These are phyloP conservation scores for Syngnathoides biaculeatus DNA, from an alignment of 2,113 vertebrate genomes.

Conservation along the genomic window DNA sequence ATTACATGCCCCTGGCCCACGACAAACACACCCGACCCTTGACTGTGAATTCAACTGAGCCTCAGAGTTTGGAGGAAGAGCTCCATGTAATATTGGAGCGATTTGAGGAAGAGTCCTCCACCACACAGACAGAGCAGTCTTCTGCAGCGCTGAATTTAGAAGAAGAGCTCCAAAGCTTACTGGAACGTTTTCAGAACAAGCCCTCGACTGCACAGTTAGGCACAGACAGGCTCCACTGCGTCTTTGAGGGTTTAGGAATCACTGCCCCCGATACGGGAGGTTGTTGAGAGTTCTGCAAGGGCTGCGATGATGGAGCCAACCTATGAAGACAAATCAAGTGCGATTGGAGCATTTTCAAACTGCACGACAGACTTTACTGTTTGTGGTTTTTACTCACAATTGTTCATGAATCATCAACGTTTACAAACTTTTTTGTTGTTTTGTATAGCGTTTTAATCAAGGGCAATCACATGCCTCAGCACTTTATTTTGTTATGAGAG, in stretches of 20 bases:
- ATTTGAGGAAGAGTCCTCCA: constrained; percentile 3
- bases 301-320: not conserved
- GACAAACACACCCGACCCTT: not conserved
- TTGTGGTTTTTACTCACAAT: not conserved
- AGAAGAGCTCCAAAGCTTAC: constrained; percentile 4
- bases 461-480: not conserved
- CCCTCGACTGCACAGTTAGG: constrained; percentile 1
- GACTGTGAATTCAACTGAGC: not conserved
- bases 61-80: constrained; percentile 7
- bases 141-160: not conserved
- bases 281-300: not conserved
- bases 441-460: not conserved
- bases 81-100: constrained; percentile 5
- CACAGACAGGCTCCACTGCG: constrained; percentile 1
- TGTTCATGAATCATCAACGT: not conserved
- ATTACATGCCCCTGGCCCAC: not conserved
- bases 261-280: not conserved
- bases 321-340: not conserved
- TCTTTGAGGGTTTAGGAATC: constrained; percentile 7
- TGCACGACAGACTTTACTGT: not conserved
- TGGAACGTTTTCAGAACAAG: constrained; percentile 9
- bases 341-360: not conserved
- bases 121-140: not conserved
- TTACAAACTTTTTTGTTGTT: not conserved
- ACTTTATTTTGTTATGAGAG: constrained; percentile 1